Evolutionary conservation across 2,113 vertebrate species (phyloP), one percentile per base, ranked within the genome.

Genomic region (Tragulus kanchil): DNA sequence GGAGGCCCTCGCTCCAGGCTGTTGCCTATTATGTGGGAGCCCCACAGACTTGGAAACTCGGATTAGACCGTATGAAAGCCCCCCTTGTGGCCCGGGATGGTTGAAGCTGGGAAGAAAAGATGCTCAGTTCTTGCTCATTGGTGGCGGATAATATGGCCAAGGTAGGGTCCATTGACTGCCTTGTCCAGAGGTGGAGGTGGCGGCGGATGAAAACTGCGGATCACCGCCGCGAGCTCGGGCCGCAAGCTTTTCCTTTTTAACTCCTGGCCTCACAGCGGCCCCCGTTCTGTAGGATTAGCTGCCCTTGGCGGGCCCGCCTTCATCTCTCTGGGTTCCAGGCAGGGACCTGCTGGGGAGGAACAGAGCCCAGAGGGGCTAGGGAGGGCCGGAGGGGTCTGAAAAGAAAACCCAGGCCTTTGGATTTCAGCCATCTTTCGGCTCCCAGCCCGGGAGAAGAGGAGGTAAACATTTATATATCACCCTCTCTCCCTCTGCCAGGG

Each of bases 81-180:
- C 97, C 98, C 81, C 98, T 98, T 99, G 98, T 98, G 98, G 98
- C 97, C 97, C 87, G 97, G 97, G 77, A 90, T 97, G 97, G 98
- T 98, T 97, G 96, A 96, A 97, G 98, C 96, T 1, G 95, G 50
- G 54, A 98, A 98, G 98, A 98, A 99, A 98, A 97, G 98, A 97
- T 98, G 98, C 98, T 98, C 99, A 98, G 99, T 99, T 98, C 98
- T 99, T 98, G 98, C 97, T 99, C 98, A 98, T 98, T 99, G 98
- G 98, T 98, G 97, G 98, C 2, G 95, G 98, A 96, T 99, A 99
- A 99, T 98, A 98, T 96, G 98, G 98, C 97, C 94, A 98, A 99
- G 98, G 98, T 99, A 97, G 98, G 98, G 98, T 98, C 97, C 97
- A 94, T 98, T 98, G 98, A 97, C 98, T 75, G 98, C 97, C 98